Evolutionary conservation across 2,888 invertebrate species (phyloP).

Genomic region (Hecatera dysodea): DNA sequence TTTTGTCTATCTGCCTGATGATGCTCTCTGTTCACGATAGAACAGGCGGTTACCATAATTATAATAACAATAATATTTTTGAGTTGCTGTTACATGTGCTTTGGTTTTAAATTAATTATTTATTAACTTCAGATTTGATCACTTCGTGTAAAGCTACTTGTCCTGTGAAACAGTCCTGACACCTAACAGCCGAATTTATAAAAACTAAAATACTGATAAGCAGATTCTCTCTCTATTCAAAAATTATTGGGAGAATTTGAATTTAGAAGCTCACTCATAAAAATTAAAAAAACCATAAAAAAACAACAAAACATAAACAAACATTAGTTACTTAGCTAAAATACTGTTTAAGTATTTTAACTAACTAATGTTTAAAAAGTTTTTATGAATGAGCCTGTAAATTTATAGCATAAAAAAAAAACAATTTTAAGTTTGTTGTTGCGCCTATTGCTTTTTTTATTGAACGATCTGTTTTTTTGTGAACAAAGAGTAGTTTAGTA

Average conservation of each 20-base stretch:
- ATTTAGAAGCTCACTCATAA: no score
- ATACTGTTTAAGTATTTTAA: no score
- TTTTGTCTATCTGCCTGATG: not conserved
- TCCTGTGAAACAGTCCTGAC: not conserved
- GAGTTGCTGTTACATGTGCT: not conserved
- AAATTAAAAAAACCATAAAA: no score
- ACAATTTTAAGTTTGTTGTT: not conserved
- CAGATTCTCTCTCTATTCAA: no score
- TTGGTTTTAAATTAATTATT: no score
- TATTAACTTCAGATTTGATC: not conserved
- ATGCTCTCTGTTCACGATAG: conserved; percentile 5
- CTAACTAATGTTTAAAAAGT: no score
- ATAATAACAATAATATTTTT: not conserved
- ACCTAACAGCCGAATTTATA: no score
- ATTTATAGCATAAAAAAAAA: not conserved
- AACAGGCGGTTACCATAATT: not conserved
- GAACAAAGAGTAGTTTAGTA: not conserved
- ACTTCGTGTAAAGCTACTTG: not conserved
- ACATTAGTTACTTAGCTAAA: no score
- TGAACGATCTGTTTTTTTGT: conserved; percentile 2
- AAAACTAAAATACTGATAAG: no score
- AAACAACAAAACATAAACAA: no score
- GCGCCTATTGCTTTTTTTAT: not conserved
- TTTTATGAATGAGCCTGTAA: no score
- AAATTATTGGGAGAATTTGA: no score